Evolutionary conservation across 2,888 invertebrate species (phyloP).

Genomic region (Entomobrya proxima): DNA sequence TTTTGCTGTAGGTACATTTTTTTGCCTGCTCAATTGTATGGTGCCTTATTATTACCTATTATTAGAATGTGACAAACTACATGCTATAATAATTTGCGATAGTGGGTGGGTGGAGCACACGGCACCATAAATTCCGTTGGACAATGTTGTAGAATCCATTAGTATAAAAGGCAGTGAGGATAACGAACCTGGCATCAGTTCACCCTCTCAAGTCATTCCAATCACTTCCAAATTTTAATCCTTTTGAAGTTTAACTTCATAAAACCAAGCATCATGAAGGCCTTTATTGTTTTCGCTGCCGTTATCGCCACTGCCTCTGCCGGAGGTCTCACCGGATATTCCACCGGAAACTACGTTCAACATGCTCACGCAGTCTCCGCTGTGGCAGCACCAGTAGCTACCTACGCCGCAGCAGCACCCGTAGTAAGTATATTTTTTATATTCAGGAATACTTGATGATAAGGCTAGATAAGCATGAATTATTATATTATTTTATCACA

Average conservation of each 20-base stretch:
- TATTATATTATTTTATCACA: too few relatives aligned
- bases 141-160: not conserved
- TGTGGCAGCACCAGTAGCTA: conserved; percentile 13
- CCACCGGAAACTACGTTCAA: conserved; percentile 64
- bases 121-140: not conserved
- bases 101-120: conserved; percentile 3
- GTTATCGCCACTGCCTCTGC: conserved; percentile 13
- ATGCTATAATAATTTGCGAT: not conserved
- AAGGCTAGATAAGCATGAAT: too few relatives aligned
- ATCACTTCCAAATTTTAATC: not conserved
- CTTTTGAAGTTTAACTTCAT: conserved; percentile 3
- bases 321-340: conserved; percentile 51
- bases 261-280: conserved; percentile 9
- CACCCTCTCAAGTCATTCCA: not conserved
- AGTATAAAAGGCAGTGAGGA: conserved; percentile 3
- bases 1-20: not conserved
- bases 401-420: conserved; percentile 8
- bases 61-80: not conserved
- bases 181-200: conserved; percentile 6
- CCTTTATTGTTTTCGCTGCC: conserved; percentile 29
- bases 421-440: too few relatives aligned
- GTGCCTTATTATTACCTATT: not conserved
- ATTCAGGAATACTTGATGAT: too few relatives aligned
- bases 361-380: conserved; percentile 54
- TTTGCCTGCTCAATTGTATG: too few relatives aligned